Percentiles rank a stretch among this genome's conserved stretches.
Evolutionary conservation across 2,888 invertebrate species (phyloP).

Genomic region (Agapostemon virescens): DNA sequence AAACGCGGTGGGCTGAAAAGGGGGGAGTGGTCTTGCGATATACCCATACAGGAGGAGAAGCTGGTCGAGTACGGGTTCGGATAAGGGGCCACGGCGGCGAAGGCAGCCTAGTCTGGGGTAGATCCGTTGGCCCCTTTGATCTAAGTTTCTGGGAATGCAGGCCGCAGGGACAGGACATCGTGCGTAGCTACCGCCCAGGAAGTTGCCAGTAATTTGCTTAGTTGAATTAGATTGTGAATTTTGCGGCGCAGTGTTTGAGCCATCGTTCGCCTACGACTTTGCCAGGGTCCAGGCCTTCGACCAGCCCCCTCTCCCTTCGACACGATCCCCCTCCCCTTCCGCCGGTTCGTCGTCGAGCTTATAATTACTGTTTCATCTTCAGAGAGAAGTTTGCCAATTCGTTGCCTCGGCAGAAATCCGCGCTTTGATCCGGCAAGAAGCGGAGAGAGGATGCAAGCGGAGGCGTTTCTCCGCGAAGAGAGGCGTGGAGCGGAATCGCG

Average conservation of each 20-base stretch:
- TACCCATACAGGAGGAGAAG: constrained; percentile 36
- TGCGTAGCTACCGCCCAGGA: constrained; percentile 69
- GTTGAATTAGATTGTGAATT: constrained; percentile 77
- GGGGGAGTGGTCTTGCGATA: constrained; percentile 33
- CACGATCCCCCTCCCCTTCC: constrained; percentile 15
- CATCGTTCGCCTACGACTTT: constrained; percentile 60
- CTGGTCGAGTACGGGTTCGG: not conserved
- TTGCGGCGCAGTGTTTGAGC: constrained; percentile 72
- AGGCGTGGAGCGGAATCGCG: constrained; percentile 49
- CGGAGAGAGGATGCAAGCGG: constrained; percentile 39
- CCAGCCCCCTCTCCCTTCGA: constrained; percentile 15
- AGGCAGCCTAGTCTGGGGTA: constrained; percentile 17
- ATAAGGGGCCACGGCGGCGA: constrained; percentile 13
- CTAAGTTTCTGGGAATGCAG: constrained; percentile 75
- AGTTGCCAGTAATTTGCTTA: constrained; percentile 76
- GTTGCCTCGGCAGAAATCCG: constrained; percentile 59
- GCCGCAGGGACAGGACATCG: constrained; percentile 70
- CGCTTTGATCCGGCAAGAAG: constrained; percentile 67
- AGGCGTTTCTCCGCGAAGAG: constrained; percentile 22
- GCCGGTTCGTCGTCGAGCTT: constrained; percentile 53
- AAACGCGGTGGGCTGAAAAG: constrained; percentile 57
- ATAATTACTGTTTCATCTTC: constrained; percentile 72
- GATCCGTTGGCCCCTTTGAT: constrained; percentile 70
- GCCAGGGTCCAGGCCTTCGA: constrained; percentile 29
- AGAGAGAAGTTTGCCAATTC: constrained; percentile 66